These are phyloP conservation scores for Oasisia sp. DNA, from an alignment of 2,888 invertebrate species.

Conservation along the genomic window DNA sequence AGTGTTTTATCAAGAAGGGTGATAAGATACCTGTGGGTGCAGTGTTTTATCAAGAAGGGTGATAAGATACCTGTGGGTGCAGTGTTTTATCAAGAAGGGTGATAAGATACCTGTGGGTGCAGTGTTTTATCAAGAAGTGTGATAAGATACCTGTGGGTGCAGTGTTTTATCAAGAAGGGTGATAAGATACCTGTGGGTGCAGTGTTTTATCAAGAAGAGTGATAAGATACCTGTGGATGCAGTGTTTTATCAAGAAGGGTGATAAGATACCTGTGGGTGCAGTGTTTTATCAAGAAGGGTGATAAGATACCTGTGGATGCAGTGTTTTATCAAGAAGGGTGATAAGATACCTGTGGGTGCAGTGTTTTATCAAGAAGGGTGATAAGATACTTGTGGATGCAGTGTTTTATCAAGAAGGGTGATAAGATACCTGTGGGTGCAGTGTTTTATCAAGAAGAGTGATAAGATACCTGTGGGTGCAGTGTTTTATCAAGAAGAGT, in stretches of 20 bases:
- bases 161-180: conserved; percentile 80
- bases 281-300: conserved; percentile 80
- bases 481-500: conserved; percentile 80
- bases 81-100: conserved; percentile 80
- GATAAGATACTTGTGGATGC: conserved; percentile 81
- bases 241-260: conserved; percentile 80
- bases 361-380: conserved; percentile 80
- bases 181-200: conserved; percentile 81
- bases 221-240: conserved; percentile 81
- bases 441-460: conserved; percentile 80
- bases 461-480: conserved; percentile 81
- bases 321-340: conserved; percentile 80
- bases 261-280: conserved; percentile 81
- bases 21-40: conserved; percentile 81
- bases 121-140: conserved; percentile 80
- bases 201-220: conserved; percentile 80
- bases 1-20: conserved; percentile 80
- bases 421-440: conserved; percentile 81
- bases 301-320: conserved; percentile 81
- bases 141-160: conserved; percentile 81
- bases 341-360: conserved; percentile 81
- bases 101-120: conserved; percentile 81
- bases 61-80: conserved; percentile 81
- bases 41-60: conserved; percentile 80
- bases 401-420: conserved; percentile 80